phyloP scores from a whole-genome alignment of 2,888 invertebrate species.

The Corythucha ciliata region DNA sequence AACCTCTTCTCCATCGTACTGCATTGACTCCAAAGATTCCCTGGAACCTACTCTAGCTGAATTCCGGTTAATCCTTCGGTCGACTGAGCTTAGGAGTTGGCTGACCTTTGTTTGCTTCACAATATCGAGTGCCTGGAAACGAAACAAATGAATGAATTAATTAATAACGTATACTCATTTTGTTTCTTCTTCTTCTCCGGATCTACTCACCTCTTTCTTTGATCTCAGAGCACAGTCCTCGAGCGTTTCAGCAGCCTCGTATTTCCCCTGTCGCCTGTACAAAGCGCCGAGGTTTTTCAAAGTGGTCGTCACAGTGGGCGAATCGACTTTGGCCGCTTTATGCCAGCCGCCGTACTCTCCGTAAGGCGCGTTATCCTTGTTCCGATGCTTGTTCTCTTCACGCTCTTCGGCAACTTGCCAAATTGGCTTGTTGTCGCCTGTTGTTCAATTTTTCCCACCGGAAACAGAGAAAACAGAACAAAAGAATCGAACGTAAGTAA shows the following conservation, averaged over 20 bases:
- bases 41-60: conserved; percentile 44
- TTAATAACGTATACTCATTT: too few species aligned
- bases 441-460: too few species aligned
- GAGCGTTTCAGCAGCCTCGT: conserved; percentile 96
- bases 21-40: conserved; percentile 61
- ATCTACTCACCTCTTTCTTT: conserved; percentile 71
- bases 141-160: not conserved
- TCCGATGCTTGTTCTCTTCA: conserved; percentile 88
- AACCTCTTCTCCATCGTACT: conserved; percentile 59
- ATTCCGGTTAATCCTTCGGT: conserved; percentile 38
- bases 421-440: conserved; percentile 88
- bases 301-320: conserved; percentile 94
- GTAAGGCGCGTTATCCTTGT: conserved; percentile 80
- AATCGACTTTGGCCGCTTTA: conserved; percentile 95
- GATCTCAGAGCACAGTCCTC: conserved; percentile 97
- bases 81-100: conserved; percentile 48
- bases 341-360: conserved; percentile 95
- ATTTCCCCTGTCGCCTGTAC: conserved; percentile 94
- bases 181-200: not conserved
- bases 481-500: conserved; percentile 9
- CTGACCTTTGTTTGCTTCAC: conserved; percentile 82
- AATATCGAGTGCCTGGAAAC: conserved; percentile 71
- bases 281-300: conserved; percentile 96
- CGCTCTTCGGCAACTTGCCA: conserved; percentile 98
- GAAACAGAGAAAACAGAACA: conserved; percentile 33